Evolutionary conservation across 30 jellyfish, hydroid and myxozoan genomes (phyloP).

Genomic region (Turritopsis dohrnii): DNA sequence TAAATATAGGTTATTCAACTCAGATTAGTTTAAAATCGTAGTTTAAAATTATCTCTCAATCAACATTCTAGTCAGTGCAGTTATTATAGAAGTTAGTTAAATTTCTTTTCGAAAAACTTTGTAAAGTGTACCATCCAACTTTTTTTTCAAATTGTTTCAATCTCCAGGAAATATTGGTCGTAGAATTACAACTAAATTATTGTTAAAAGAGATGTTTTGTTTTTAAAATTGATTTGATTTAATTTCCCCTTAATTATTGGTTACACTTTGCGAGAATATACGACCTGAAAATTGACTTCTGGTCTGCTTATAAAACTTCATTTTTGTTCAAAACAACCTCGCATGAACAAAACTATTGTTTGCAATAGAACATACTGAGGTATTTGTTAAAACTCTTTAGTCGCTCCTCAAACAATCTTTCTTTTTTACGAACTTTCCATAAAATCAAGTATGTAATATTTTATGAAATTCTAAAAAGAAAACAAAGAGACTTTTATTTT

Average conservation of each 20-base stretch:
- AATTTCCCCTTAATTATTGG: not conserved
- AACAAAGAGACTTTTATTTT: too few species aligned
- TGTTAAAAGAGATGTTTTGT: too few species aligned
- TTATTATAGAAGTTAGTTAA: too few species aligned
- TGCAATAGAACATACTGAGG: not conserved
- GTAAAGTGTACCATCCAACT: too few species aligned
- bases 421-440: not conserved
- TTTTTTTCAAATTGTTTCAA: too few species aligned
- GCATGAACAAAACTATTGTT: not conserved
- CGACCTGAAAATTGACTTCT: not conserved
- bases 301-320: not conserved
- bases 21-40: not conserved
- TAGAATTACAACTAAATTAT: too few species aligned
- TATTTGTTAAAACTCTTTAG: not conserved
- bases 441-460: not conserved
- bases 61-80: not conserved
- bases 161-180: too few species aligned
- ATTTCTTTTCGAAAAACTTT: too few species aligned
- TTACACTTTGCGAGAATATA: not conserved
- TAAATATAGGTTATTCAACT: not conserved
- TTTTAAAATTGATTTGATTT: not conserved
- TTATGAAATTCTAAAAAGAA: not conserved
- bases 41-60: not conserved
- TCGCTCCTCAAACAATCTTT: not conserved
- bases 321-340: not conserved